Evolutionary conservation across 1,140 invertebrate species (phyloP).

Genomic region (Homalodisca vitripennis): DNA sequence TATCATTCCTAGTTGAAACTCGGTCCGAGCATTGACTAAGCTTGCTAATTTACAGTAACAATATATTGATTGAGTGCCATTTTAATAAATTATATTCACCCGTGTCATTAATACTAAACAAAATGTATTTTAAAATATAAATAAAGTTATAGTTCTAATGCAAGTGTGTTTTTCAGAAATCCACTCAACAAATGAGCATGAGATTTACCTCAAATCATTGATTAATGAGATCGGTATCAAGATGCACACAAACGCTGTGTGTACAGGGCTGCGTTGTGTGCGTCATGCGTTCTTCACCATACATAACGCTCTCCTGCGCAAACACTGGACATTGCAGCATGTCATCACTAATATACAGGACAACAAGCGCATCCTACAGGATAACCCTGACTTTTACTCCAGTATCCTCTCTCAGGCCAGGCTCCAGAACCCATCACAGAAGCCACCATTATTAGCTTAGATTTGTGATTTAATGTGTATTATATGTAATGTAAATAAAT

Average conservation of each 20-base stretch:
- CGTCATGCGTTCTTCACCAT: conserved; percentile 80
- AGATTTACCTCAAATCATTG: conserved; percentile 68
- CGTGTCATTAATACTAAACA: too few species aligned
- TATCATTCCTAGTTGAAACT: too few species aligned
- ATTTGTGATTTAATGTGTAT: too few species aligned
- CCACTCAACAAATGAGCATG: conserved; percentile 79
- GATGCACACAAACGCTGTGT: conserved; percentile 76
- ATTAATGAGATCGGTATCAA: conserved; percentile 78
- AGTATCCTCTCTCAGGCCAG: too few species aligned
- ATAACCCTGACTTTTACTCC: background rate
- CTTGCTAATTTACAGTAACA: too few species aligned
- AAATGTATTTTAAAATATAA: conserved; percentile 25
- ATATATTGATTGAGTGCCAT: too few species aligned
- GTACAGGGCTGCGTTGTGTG: conserved; percentile 74
- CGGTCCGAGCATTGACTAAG: too few species aligned
- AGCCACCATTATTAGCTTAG: too few species aligned
- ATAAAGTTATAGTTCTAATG: conserved; percentile 37
- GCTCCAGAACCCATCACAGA: too few species aligned
- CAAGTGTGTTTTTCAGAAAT: conserved; percentile 79
- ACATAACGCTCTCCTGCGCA: conserved; percentile 71
- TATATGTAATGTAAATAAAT: too few species aligned
- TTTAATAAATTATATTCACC: too few species aligned
- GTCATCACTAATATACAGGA: conserved; percentile 70
- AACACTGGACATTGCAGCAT: conserved; percentile 76
- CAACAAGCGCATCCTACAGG: conserved; percentile 19